A percentile compares a stretch with the other conserved stretches of the same genome.
Conservation (phyloP, 2,888 invertebrate species). For the Galeopsomyia nigrocyanea region DNA sequence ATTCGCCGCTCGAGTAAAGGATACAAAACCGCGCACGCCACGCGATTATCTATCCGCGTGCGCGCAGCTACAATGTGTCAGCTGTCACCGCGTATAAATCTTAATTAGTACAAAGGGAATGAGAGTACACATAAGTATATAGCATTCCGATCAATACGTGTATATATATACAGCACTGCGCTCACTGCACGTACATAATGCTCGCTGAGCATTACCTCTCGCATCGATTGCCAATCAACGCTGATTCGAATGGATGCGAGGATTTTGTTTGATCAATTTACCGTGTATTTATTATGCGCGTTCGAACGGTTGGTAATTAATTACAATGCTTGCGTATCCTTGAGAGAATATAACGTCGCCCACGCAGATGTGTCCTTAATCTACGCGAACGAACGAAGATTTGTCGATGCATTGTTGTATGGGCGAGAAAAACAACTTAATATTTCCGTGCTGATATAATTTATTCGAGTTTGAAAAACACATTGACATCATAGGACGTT, state of each 20-base stretch:
- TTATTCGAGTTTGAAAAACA: conserved; percentile 1
- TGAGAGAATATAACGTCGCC: conserved; percentile 4
- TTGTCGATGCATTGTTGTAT: conserved; percentile 4
- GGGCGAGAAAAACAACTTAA: not conserved
- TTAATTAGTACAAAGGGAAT: conserved; percentile 39
- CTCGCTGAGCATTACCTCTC: conserved; percentile 2
- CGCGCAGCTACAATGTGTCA: conserved; percentile 35
- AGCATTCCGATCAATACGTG: not conserved
- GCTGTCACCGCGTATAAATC: conserved; percentile 38
- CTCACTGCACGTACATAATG: conserved; percentile 28
- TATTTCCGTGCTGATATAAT: not conserved
- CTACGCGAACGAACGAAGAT: not conserved
- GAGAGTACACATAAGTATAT: conserved; percentile 1
- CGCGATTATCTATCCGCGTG: not conserved
- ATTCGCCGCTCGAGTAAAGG: not conserved
- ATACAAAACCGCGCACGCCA: not conserved
- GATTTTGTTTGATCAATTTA: conserved; percentile 2
- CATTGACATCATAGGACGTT: not conserved
- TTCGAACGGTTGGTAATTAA: not conserved
- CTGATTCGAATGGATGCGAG: not conserved
- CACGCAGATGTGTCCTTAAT: not conserved
- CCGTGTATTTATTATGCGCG: not conserved
- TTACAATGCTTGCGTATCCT: not conserved
- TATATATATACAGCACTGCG: not conserved
- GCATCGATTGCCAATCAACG: no score